Evolutionary conservation across 2,888 invertebrate species (phyloP), one percentile per base, ranked within the genome.

Genomic region (Nemapogon koenigi): DNA sequence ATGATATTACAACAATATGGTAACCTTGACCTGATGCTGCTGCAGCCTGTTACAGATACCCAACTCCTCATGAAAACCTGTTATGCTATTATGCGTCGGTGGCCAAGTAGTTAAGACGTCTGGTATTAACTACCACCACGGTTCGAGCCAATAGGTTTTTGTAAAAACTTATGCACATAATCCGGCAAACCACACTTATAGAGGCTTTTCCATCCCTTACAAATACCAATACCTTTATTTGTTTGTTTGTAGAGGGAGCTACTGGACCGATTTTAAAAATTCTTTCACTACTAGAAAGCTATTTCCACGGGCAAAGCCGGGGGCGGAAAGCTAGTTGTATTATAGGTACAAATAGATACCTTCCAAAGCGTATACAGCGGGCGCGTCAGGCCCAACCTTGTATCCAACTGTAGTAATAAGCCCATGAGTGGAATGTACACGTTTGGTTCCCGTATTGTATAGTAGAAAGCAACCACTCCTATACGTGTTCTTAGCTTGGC

Each of bases 401-500:
- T 94, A 97, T 0, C 91, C 96, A 0, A 97, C 87, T 0, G 97
- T 97, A 1, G 95, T 95, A 11, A 97, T 71, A 3, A 97, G 78
- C 0, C 96, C 96, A 52, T 91, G 89, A 0, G 90, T 85, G 1
- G 97, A 97, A 50, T 89, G 84, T 0, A 97, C 91, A 27, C 88
- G 84, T 37, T 85, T 81, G 0, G 84, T 81, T 1, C 99, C 99
- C 0, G 97, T 98, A 61, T 99, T 99, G 68, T 93, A 97, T 0
- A 99, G 81, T 14, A 98, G 75, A 65, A 98, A 98, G 50, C 97
- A 97, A 0, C 97, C 97, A 36, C 95, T 94, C 3, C 96, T 83
- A 59, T 93, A 98, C 0, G 97, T 97, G 62, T 92, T 94, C 72
- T 98, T 98, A 0, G 95, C 94, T 56, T 91, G 89, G 0, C 97